phyloP scores from a whole-genome alignment of 2,888 invertebrate genomes.

The Rhimphoctona megacephalus region DNA sequence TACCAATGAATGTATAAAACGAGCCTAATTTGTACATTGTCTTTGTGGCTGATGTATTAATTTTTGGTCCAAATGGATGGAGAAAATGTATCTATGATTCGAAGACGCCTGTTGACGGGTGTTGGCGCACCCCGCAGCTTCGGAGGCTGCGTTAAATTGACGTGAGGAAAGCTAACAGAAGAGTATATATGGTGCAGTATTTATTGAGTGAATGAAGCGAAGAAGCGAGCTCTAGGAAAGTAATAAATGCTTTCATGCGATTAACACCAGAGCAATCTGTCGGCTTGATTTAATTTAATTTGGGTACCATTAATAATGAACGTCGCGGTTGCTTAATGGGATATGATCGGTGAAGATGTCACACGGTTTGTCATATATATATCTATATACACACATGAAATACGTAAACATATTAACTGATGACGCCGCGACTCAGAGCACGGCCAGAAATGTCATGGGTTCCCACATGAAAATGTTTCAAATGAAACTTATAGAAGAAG shows the following conservation, averaged over 20 bases:
- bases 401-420: background rate
- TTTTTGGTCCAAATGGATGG: background rate
- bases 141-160: slow-evolving; percentile 72
- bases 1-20: background rate
- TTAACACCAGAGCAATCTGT: slow-evolving; percentile 73
- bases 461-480: slow-evolving; percentile 16
- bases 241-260: slow-evolving; percentile 59
- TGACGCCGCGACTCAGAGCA: background rate
- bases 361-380: slow-evolving; percentile 72
- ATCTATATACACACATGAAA: slow-evolving; percentile 12
- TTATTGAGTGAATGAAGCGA: slow-evolving; percentile 72
- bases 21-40: background rate
- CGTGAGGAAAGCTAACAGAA: slow-evolving; percentile 76
- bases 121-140: slow-evolving; percentile 61
- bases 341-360: slow-evolving; percentile 79
- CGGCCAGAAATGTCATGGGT: slow-evolving; percentile 44
- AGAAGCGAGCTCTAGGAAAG: slow-evolving; percentile 20
- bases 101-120: slow-evolving; percentile 42
- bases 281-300: slow-evolving; percentile 82
- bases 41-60: background rate
- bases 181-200: slow-evolving; percentile 26
- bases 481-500: background rate
- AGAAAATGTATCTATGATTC: slow-evolving; percentile 49
- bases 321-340: slow-evolving; percentile 73
- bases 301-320: slow-evolving; percentile 78